Evolutionary conservation across 1,140 invertebrate species (phyloP), one percentile per base, ranked within the genome.

Genomic region (Aphidius ervi): DNA sequence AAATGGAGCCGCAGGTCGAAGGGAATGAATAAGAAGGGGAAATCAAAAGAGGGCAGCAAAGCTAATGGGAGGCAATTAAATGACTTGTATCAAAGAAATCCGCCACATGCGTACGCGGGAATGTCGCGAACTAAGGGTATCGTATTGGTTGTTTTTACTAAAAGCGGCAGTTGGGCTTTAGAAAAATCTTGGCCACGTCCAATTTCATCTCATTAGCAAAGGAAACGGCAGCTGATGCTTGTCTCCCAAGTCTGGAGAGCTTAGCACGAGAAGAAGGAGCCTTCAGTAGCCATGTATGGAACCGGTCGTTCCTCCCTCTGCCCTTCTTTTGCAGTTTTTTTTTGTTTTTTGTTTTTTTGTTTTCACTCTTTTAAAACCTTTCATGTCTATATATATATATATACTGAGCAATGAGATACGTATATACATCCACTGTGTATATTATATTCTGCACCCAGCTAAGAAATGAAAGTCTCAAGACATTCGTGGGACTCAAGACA

Each of bases 51-150:
- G 62, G 66, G 63, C 63, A 60, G 63, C 61, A 69, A 70, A 67
- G 75, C 78, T 80, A 80, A 80, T 80, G 77, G 78, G 76, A 74
- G 73, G 77, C 78, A 80, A 80, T 80, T 80, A 80, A 79, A 79
- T 67, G 78, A 79, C 79, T 77, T 71, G 75, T 76, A 78, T 80
- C 78, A 80, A 80, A 80, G 78, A 74, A 72, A 70, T 68, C 75
- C 75, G 77, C 76, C 74, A 64, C 72, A 72, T 70, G 68, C 69
- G 70, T 68, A 70, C 74, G 74, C 78, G 76, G 70, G 76, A 78
- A 78, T 79, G 76, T 75, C 75, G 77, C 74, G 78, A 77, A 74
- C 76, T 76, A 78, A 71, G 69, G 65, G 65, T 65, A 61, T 67
- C 61, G 42, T 39, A 59, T 59, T 64, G 54, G 52, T 43, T 37